Evolutionary conservation across 2,113 vertebrate genomes (phyloP).

Genomic region (Platycercus adscitus): DNA sequence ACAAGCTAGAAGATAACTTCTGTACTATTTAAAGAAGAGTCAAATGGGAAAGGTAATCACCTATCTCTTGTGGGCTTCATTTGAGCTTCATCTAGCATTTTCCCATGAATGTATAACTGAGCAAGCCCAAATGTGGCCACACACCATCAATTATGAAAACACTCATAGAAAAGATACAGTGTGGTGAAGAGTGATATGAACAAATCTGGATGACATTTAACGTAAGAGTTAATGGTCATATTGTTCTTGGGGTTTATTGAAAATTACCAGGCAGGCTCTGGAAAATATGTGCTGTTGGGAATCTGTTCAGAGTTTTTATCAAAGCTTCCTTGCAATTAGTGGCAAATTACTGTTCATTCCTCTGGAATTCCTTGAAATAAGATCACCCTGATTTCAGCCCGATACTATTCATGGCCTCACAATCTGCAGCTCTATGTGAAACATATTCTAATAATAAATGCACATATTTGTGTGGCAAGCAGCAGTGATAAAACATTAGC

Average conservation of each 20-base stretch:
- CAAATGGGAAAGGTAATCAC: neutral
- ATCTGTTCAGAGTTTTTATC: conserved; percentile 47
- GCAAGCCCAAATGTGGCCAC: neutral
- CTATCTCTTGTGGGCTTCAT: neutral
- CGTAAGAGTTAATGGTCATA: conserved; percentile 31
- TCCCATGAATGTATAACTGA: neutral
- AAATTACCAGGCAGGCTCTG: conserved; percentile 14
- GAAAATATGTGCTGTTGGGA: conserved; percentile 35
- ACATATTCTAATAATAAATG: conserved; percentile 24
- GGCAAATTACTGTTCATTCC: conserved; percentile 40
- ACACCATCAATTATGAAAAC: neutral
- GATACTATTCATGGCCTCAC: neutral
- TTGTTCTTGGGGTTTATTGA: conserved; percentile 42
- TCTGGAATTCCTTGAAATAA: conserved; percentile 53
- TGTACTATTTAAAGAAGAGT: neutral
- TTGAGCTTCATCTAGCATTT: neutral
- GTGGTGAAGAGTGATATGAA: neutral
- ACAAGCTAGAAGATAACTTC: neutral
- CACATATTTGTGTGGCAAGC: neutral
- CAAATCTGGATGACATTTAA: conserved; percentile 57
- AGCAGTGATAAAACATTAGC: neutral
- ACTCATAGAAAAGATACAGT: neutral
- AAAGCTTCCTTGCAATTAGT: conserved; percentile 46
- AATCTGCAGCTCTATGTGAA: neutral
- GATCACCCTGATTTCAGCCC: conserved; percentile 25